Conservation (phyloP, 2,797 vertebrate genomes). For the Pseudopleuronectes americanus region DNA sequence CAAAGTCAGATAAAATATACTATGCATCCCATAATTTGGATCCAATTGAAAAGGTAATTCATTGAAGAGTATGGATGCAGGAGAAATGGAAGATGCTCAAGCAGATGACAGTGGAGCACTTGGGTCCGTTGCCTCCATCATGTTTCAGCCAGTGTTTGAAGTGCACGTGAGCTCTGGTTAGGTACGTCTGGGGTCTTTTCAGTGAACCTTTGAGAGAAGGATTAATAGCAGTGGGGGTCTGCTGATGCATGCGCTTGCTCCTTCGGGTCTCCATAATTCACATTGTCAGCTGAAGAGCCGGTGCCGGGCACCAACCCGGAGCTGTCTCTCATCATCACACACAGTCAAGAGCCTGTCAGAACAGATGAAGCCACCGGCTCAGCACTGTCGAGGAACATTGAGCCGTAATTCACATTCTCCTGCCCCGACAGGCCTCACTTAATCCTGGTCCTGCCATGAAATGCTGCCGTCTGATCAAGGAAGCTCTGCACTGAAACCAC, state of each 20-base stretch:
- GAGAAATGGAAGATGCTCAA: slow-evolving; percentile 14
- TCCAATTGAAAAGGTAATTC: background rate
- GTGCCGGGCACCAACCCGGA: slow-evolving; percentile 72
- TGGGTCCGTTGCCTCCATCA: slow-evolving; percentile 26
- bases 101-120: slow-evolving; percentile 1
- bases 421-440: slow-evolving; percentile 73
- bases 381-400: slow-evolving; percentile 80
- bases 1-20: too few species aligned
- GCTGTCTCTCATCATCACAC: slow-evolving; percentile 84
- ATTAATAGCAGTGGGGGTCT: slow-evolving; percentile 75
- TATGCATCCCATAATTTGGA: background rate
- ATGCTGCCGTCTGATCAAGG: slow-evolving; percentile 60
- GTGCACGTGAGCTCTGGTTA: slow-evolving; percentile 10
- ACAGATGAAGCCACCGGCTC: slow-evolving; percentile 82
- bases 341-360: slow-evolving; percentile 85
- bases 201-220: slow-evolving; percentile 62
- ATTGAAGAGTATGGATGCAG: background rate
- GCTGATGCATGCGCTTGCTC: slow-evolving; percentile 77
- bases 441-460: slow-evolving; percentile 70
- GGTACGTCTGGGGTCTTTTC: slow-evolving; percentile 44
- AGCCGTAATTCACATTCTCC: slow-evolving; percentile 76
- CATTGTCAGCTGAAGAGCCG: slow-evolving; percentile 82
- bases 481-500: slow-evolving; percentile 36
- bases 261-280: slow-evolving; percentile 82
- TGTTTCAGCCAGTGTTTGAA: slow-evolving; percentile 33